These are phyloP conservation scores for Lagopus muta DNA, from an alignment of 2,113 vertebrate genomes.

Conservation along the genomic window DNA sequence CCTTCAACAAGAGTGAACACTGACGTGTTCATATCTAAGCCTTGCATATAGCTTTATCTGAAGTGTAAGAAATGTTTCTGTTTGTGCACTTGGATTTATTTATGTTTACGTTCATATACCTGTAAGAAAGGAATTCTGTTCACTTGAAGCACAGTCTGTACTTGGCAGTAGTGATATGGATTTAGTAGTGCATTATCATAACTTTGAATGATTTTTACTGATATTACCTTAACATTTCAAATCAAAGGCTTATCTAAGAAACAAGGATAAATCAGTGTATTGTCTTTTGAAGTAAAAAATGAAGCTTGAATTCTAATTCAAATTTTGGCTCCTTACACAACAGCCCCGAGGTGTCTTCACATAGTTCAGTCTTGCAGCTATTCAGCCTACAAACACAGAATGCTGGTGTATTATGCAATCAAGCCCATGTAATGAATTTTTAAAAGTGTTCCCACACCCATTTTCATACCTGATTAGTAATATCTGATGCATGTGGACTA, in stretches of 20 bases:
- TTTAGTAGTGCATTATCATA: background rate
- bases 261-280: background rate
- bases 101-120: background rate
- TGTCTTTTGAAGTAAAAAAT: slow-evolving; percentile 10
- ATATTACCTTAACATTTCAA: background rate
- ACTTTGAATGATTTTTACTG: slow-evolving; percentile 9
- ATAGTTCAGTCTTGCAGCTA: background rate
- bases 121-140: background rate
- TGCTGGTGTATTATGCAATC: slow-evolving; percentile 41
- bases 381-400: background rate
- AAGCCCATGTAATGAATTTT: slow-evolving; percentile 18
- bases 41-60: background rate
- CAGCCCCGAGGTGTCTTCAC: background rate
- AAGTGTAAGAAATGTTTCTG: background rate
- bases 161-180: background rate
- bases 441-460: slow-evolving; percentile 42
- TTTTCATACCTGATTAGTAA: slow-evolving; percentile 37
- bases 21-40: background rate
- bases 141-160: background rate
- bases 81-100: background rate
- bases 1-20: background rate
- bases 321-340: background rate
- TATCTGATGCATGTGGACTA: slow-evolving; percentile 5
- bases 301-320: background rate
- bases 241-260: slow-evolving; percentile 3